phyloP scores from a whole-genome alignment of 2,888 invertebrate species.

The Lypha dubia region DNA sequence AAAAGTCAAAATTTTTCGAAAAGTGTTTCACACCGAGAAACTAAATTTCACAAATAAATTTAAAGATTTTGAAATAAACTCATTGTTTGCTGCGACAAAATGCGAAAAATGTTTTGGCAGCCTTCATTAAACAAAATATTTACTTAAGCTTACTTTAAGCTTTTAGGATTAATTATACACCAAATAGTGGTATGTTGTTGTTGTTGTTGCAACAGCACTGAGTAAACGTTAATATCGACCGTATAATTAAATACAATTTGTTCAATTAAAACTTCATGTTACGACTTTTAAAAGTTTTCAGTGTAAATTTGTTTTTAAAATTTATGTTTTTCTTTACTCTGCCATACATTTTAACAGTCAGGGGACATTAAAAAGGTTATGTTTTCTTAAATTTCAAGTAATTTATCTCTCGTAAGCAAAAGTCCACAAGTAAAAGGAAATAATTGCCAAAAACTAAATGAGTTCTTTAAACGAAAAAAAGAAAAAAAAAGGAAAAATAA shows the following conservation, averaged over 20 bases:
- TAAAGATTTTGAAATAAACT: constrained; percentile 1
- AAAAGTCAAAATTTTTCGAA: no score
- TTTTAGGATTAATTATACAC: constrained; percentile 62
- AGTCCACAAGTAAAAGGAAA: constrained; percentile 38
- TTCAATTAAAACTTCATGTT: constrained; percentile 73
- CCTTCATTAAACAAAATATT: constrained; percentile 34
- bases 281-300: constrained; percentile 45
- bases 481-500: constrained; percentile 17
- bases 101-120: constrained; percentile 4
- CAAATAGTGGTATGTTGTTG: constrained; percentile 36
- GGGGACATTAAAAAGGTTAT: constrained; percentile 44
- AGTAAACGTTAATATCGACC: constrained; percentile 57
- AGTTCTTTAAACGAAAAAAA: constrained; percentile 3
- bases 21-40: neutral
- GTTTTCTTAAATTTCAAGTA: constrained; percentile 42
- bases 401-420: constrained; percentile 37
- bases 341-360: constrained; percentile 16
- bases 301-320: constrained; percentile 35
- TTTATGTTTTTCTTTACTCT: constrained; percentile 7
- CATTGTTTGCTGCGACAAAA: constrained; percentile 30
- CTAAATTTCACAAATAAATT: neutral
- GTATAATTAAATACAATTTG: constrained; percentile 74
- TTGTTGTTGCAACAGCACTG: constrained; percentile 36
- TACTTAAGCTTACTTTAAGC: constrained; percentile 33
- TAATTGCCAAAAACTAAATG: constrained; percentile 53